Evolutionary conservation across 2,888 invertebrate species (phyloP).

Genomic region (Aphidoletes aphidimyza): DNA sequence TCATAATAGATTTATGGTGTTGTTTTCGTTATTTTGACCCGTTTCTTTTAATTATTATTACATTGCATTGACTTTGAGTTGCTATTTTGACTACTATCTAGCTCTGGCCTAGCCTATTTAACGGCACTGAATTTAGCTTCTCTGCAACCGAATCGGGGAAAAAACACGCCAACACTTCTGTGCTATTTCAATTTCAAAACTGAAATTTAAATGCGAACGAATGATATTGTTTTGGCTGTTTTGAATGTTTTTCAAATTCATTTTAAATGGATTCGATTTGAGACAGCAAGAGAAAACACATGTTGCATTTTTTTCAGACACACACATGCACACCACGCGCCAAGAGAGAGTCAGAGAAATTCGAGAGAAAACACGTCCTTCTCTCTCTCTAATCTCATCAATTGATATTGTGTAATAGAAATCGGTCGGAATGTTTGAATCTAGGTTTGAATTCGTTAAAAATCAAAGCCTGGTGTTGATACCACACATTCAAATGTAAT

Average conservation of each 20-base stretch:
- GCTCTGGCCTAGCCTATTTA: too few relatives aligned
- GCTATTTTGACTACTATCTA: not conserved
- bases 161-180: not conserved
- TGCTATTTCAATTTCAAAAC: not conserved
- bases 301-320: not conserved
- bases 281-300: not conserved
- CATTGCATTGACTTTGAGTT: conserved; percentile 36
- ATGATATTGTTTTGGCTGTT: not conserved
- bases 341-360: not conserved
- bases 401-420: not conserved
- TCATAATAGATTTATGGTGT: not conserved
- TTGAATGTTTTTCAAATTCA: not conserved
- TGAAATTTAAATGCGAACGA: not conserved
- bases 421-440: not conserved
- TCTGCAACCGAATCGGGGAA: not conserved
- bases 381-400: not conserved
- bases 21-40: not conserved
- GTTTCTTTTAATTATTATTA: not conserved
- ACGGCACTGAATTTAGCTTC: too few relatives aligned
- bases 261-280: conserved; percentile 1
- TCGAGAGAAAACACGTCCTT: not conserved
- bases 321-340: too few relatives aligned
- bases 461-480: too few relatives aligned
- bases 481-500: too few relatives aligned
- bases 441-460: too few relatives aligned